phyloP scores from a whole-genome alignment of 64 coral and sea anemone species.

The Dendronephthya gigantea region DNA sequence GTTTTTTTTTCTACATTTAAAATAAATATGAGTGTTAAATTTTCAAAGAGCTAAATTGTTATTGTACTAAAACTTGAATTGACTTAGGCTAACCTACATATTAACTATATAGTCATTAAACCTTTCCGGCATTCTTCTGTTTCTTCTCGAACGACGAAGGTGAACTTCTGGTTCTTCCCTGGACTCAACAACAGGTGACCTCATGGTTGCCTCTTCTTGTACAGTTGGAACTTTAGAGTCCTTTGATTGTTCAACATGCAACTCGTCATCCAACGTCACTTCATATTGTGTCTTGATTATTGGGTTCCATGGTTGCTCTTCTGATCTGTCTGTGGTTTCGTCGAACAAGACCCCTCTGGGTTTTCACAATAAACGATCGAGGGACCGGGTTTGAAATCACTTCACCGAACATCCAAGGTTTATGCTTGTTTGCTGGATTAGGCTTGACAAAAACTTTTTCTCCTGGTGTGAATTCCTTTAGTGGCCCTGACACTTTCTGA shows the following conservation, averaged over 20 bases:
- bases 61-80: too few species aligned
- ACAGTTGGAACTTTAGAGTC: neutral
- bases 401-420: conserved; percentile 41
- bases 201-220: neutral
- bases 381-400: conserved; percentile 21
- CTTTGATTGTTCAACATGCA: neutral
- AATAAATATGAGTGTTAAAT: too few species aligned
- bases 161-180: neutral
- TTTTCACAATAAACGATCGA: conserved; percentile 23
- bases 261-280: conserved; percentile 5
- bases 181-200: neutral
- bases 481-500: neutral
- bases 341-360: neutral
- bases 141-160: neutral
- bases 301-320: neutral
- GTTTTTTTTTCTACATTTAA: too few species aligned
- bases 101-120: neutral
- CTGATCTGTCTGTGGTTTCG: conserved; percentile 29
- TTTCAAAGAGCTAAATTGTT: too few species aligned
- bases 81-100: too few species aligned
- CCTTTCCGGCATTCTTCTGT: neutral
- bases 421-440: conserved; percentile 16
- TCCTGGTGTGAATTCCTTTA: neutral
- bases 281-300: neutral
- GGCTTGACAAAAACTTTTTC: conserved; percentile 43